A percentile compares a stretch with the other conserved stretches of the same genome.
Evolutionary conservation across 1,140 invertebrate species (phyloP).

Genomic region (Drosophila pandora): DNA sequence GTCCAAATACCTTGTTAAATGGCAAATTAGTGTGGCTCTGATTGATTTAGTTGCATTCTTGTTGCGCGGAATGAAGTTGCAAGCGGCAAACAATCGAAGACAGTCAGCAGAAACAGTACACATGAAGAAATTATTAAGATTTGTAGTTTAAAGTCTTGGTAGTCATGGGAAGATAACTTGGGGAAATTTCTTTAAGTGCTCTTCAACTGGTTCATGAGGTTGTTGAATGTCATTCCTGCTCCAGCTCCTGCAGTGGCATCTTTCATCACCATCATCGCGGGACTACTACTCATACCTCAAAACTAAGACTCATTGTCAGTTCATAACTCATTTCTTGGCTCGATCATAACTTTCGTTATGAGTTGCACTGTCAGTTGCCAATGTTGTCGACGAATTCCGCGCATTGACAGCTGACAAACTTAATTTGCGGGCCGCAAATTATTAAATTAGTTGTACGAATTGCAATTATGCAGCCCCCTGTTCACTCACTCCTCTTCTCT

Average conservation of each 20-base stretch:
- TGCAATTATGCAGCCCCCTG: conserved; percentile 55
- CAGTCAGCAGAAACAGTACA: conserved; percentile 12
- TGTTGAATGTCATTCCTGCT: conserved; percentile 18
- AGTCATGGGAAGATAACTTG: not conserved
- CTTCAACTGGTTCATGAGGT: conserved; percentile 14
- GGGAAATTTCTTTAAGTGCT: conserved; percentile 11
- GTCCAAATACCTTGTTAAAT: conserved; percentile 84
- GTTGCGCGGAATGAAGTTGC: conserved; percentile 72
- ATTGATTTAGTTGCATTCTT: conserved; percentile 83
- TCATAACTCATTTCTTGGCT: conserved; percentile 71
- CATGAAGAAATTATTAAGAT: not conserved
- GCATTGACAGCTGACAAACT: conserved; percentile 80
- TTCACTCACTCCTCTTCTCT: not conserved
- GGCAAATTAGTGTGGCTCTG: conserved; percentile 83
- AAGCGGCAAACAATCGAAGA: conserved; percentile 53
- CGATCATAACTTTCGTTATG: conserved; percentile 77
- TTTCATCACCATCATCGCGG: conserved; percentile 16
- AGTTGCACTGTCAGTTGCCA: conserved; percentile 73
- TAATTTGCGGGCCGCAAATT: conserved; percentile 76
- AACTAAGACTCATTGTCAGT: conserved; percentile 36
- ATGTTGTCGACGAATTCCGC: conserved; percentile 80
- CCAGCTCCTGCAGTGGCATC: conserved; percentile 25
- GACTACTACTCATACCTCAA: not conserved
- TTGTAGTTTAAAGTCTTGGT: not conserved
- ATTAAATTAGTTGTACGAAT: conserved; percentile 81